Evolutionary conservation across 2,888 invertebrate genomes (phyloP), one percentile per base, ranked within the genome.

Genomic region (Hoplodrina blanda): DNA sequence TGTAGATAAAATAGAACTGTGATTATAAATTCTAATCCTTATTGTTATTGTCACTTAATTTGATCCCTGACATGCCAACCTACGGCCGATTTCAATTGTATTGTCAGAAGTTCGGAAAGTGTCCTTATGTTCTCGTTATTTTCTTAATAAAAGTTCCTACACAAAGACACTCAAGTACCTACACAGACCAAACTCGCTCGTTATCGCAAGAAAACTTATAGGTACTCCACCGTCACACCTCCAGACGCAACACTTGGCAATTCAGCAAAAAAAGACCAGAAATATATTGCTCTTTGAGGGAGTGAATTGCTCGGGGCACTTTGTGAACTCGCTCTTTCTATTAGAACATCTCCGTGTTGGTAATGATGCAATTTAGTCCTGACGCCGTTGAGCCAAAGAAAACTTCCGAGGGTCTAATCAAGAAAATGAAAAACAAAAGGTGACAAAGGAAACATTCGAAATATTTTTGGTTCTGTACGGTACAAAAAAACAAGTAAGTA

Each of bases 311-410:
- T 79, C 53, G 69, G 52, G 77, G 87, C 85, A 68, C 70, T 81
- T 80, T 72, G 62, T 73, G 65, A 77, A 81, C 79, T 81, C 76
- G 56, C 80, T 81, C 65, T 69, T 76, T 73, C 80, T 83, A 78
- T 82, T 79, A 76, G 57, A 73, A 68, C 70, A 73, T 82, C 74
- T 84, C 70, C 77, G 80, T 69, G 72, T 61, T 75, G 76, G 82
- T 87, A 86, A 87, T 87, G 85, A 83, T 80, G 85, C 85, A 89
- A 86, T 90, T 89, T 86, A 79, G 74, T 80, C 69, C 70, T 73
- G 76, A 78, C 79, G 69, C 53, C 61, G 33, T 33, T 17, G 56
- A 56, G 53, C 49, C 62, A 50, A 63, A 15, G 11, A 37, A 69
- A 13, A 56, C 19, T 65, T 13, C 25, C 63, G 55, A 53, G 53